Percentiles rank a stretch among this genome's conserved stretches.
Evolutionary conservation across 2,888 invertebrate species (phyloP).

Genomic region (Drosophila merina): DNA sequence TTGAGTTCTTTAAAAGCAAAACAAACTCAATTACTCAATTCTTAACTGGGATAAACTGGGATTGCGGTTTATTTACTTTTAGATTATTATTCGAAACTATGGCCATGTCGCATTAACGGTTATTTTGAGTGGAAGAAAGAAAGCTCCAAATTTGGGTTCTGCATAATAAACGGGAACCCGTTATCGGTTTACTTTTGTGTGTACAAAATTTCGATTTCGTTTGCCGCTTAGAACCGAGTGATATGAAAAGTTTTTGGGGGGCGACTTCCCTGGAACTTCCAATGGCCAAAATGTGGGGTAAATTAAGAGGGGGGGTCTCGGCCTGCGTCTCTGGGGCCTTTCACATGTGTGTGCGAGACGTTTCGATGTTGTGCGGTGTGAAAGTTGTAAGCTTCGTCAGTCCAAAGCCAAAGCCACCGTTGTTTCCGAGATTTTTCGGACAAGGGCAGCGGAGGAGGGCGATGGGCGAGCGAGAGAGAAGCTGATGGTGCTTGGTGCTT

Average conservation of each 20-base stretch:
- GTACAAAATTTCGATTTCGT: constrained; percentile 45
- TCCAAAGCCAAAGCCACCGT: constrained; percentile 37
- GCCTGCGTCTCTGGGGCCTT: constrained; percentile 39
- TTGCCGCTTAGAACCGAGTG: constrained; percentile 39
- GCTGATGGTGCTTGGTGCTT: constrained; percentile 23
- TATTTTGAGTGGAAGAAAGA: constrained; percentile 14
- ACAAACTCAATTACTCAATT: background rate
- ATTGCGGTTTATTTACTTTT: background rate
- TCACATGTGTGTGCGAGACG: constrained; percentile 43
- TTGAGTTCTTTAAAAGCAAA: background rate
- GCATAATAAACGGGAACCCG: constrained; percentile 25
- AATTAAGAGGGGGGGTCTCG: constrained; percentile 8
- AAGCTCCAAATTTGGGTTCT: constrained; percentile 26
- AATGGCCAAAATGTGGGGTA: background rate
- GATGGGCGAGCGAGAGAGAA: constrained; percentile 41
- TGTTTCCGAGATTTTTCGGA: constrained; percentile 39
- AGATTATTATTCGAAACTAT: background rate
- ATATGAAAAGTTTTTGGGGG: constrained; percentile 28
- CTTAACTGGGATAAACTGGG: too few relatives aligned
- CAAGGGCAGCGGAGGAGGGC: constrained; percentile 28
- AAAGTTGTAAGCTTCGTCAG: constrained; percentile 63
- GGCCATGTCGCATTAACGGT: constrained; percentile 1
- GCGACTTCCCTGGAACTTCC: background rate
- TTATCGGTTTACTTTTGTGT: constrained; percentile 20
- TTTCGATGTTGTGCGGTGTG: constrained; percentile 54